Percentiles rank a stretch among this genome's conserved stretches.
Evolutionary conservation across 2,113 vertebrate genomes (phyloP).

Genomic region (Speoplatyrhinus poulsoni): DNA sequence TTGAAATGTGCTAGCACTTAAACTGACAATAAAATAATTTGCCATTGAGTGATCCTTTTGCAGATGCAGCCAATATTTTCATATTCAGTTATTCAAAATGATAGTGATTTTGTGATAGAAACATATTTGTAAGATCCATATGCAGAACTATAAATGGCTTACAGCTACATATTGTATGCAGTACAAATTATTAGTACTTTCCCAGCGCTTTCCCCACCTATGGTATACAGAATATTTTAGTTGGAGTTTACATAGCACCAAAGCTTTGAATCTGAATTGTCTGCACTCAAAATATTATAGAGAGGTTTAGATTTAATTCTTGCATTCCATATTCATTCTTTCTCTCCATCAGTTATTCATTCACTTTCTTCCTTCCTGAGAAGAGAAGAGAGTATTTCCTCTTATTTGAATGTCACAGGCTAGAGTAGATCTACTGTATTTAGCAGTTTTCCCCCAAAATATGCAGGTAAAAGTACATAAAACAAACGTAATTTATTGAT

Average conservation of each 20-base stretch:
- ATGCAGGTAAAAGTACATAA: no score
- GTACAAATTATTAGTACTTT: no score
- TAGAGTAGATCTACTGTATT: no score
- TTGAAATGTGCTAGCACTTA: slow-evolving; percentile 43
- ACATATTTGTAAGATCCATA: no score
- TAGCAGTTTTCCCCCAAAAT: no score
- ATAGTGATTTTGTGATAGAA: no score
- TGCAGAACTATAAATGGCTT: background rate
- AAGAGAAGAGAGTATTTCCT: background rate
- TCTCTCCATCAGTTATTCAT: background rate
- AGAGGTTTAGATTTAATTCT: slow-evolving; percentile 29
- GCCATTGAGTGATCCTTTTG: background rate
- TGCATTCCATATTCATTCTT: slow-evolving; percentile 9
- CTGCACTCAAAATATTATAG: slow-evolving; percentile 5
- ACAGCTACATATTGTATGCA: background rate
- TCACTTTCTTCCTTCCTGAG: slow-evolving; percentile 6
- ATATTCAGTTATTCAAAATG: no score
- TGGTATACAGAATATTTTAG: background rate
- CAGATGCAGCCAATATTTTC: no score
- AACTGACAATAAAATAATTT: slow-evolving; percentile 31
- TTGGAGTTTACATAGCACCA: slow-evolving; percentile 13
- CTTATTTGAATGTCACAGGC: no score
- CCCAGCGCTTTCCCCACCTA: background rate
- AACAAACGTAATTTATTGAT: no score
- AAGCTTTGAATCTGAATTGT: slow-evolving; percentile 7